Evolutionary conservation across 2,888 invertebrate species (phyloP), one percentile per base, ranked within the genome.

Genomic region (Phoenoteleia sp.): DNA sequence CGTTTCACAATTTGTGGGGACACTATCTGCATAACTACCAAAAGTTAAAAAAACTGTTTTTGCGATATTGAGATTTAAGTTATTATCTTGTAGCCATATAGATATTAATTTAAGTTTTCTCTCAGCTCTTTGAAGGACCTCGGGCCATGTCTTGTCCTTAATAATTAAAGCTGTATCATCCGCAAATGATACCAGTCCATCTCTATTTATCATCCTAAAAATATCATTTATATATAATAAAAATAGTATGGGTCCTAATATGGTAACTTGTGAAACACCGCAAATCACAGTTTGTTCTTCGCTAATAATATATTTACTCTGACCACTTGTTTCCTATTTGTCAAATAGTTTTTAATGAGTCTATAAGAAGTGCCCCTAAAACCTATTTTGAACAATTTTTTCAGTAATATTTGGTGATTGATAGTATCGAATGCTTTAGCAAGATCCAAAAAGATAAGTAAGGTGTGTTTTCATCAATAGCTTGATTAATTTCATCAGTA

Each of bases 371-470:
- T 33, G 0, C 74, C 62, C 39, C 74, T 42, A 27, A 74, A 15
- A 1, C 74, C 74, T 1, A 21, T 13, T n/a, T 21, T 49, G n/a
- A 49, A 11, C 9, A 74, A 36, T 36, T 69, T 69, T n/a, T 36
- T 9, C 4, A 69, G 3, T 19, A 74, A 17, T 60, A 74, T n/a
- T 4, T 23, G 4, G 29, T 74, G 74, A 33, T 71, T 58, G 3
- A 74, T 21, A 1, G 49, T 74, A 17, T 75, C 64, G 13, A 62
- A 74, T n/a, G 74, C 74, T 33, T 60, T 74, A 2, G 58, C n/a
- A n/a, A n/a, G n/a, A n/a, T n/a, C n/a, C n/a, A n/a, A n/a, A n/a
- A n/a, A n/a, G n/a, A n/a, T n/a, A 66, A n/a, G 19, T 47, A 66
- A 3, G 64, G 64, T 49, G 2, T 47, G 19, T n/a, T 21, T 13